Evolutionary conservation across 1,140 invertebrate genomes (phyloP), one percentile per base, ranked within the genome.

Genomic region (Papilio helenus): DNA sequence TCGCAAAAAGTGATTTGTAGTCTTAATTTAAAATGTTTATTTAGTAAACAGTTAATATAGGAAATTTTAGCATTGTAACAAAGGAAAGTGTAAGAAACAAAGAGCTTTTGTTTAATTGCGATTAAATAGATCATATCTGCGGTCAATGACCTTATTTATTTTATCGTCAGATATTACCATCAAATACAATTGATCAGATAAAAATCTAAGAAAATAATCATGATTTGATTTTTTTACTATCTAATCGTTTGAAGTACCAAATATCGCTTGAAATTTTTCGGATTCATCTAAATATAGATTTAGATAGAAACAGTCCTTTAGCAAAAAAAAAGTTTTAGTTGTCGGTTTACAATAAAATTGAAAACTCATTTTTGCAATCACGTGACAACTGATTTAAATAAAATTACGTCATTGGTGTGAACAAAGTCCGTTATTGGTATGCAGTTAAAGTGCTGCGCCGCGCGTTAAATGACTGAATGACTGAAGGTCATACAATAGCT

Each of bases 371-470:
- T 8, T 34, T 34, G n/a, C n/a, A n/a, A n/a, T n/a, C 51, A 61
- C 29, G 58, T 26, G 58, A 61, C 58, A 61, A 26, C 20, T 26
- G 58, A 61, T 61, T 61, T 61, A 10, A 26, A 61, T 61, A 61
- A 61, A 61, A 61, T 61, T 61, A 61, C 23, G 23, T 61, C 58
- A 61, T 61, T 14, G 20, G 23, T 12, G 12, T 61, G 58, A 26
- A 12, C 58, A 61, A 61, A 61, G 55, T 61, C 58, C 23, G 3
- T 61, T 10, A 61, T 61, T 26, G 3, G 58, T 61, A 61, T 61
- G 23, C 58, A 61, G 20, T 26, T 26, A 14, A 61, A 26, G 20
- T 61, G 10, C 9, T 61, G 23, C 58, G 58, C 9, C 9, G 58
- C 58, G 14, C 10, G 9, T 26, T 61, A n/a, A n/a, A n/a, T n/a